phyloP scores from a whole-genome alignment of 37 sponge, comb jelly and placozoan species.

The Ianthella basta region DNA sequence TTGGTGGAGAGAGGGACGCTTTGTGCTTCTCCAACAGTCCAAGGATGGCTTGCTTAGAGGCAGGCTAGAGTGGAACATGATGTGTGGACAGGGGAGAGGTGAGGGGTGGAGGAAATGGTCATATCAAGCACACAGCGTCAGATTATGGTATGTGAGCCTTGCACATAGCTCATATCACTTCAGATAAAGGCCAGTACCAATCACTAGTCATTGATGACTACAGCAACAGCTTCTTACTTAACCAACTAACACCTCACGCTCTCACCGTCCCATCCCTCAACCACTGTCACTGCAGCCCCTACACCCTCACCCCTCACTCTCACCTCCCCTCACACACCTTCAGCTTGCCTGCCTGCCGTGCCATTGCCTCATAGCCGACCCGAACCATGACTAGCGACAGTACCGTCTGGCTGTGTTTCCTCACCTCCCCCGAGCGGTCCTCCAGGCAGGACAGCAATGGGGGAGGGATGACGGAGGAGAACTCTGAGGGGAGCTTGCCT shows the following conservation, averaged over 20 bases:
- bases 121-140: no score
- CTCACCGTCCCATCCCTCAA: neutral
- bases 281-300: neutral
- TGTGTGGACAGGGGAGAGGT: neutral
- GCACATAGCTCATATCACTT: no score
- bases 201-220: no score
- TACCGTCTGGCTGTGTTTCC: constrained; percentile 71
- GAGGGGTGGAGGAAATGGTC: neutral
- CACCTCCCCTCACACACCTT: constrained; percentile 28
- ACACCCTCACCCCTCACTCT: neutral
- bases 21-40: constrained; percentile 65
- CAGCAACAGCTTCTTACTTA: no score
- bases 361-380: constrained; percentile 75
- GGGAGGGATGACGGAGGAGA: constrained; percentile 46
- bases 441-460: constrained; percentile 75
- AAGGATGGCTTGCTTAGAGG: constrained; percentile 68
- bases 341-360: constrained; percentile 51
- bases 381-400: constrained; percentile 67
- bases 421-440: constrained; percentile 84
- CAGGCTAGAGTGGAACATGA: constrained; percentile 18
- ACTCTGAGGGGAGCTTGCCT: constrained; percentile 65
- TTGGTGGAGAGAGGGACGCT: constrained; percentile 33
- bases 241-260: neutral
- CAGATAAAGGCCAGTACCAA: no score
- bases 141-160: no score